These are phyloP conservation scores for Euphonia xanthogaster DNA, from an alignment of 2,797 vertebrate genomes.

Conservation along the genomic window DNA sequence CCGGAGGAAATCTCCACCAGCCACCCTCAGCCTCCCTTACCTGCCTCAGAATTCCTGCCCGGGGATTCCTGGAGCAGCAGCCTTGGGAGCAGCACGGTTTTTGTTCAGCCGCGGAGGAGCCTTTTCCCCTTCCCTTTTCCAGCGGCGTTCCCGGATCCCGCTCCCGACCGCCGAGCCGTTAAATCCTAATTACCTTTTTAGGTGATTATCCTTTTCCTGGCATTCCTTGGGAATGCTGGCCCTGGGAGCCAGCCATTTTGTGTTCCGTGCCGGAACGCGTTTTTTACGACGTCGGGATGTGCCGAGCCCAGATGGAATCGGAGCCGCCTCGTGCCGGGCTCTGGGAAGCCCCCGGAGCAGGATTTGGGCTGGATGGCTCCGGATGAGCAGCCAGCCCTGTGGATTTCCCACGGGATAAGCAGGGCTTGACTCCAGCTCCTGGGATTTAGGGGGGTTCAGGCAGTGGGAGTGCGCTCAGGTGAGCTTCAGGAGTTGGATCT, in stretches of 20 bases:
- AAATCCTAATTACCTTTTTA: slow-evolving; percentile 45
- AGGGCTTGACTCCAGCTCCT: accelerated
- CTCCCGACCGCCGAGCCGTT: background rate
- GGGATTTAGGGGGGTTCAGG: background rate
- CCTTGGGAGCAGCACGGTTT: accelerated
- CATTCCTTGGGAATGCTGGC: slow-evolving; percentile 20
- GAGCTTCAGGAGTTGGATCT: background rate
- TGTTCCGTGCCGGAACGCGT: background rate
- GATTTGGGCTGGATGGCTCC: background rate
- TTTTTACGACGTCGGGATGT: background rate
- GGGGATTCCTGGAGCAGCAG: accelerated
- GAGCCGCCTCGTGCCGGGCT: background rate
- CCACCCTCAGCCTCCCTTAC: background rate
- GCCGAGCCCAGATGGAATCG: background rate
- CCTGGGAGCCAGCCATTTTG: slow-evolving; percentile 60
- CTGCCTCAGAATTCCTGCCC: background rate
- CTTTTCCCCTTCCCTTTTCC: background rate
- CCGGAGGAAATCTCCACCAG: accelerated
- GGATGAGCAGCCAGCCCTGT: accelerated
- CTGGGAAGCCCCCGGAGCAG: background rate
- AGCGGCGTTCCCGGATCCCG: background rate
- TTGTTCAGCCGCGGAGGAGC: background rate
- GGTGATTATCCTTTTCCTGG: slow-evolving; percentile 43
- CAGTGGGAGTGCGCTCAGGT: background rate
- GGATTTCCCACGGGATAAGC: accelerated